phyloP scores from a whole-genome alignment of 2,797 vertebrate genomes.

The Sus cebifrons region DNA sequence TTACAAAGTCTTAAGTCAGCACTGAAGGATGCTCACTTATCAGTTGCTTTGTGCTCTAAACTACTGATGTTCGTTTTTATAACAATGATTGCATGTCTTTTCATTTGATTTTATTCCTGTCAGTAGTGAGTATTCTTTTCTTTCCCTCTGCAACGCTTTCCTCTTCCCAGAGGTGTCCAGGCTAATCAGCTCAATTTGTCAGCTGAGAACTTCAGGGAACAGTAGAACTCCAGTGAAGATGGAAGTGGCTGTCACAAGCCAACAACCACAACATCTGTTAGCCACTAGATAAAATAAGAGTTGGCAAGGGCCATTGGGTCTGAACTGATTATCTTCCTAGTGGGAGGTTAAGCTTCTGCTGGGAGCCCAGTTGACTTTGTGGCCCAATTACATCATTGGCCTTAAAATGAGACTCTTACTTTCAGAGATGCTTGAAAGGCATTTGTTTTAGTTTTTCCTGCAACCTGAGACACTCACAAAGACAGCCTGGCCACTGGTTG shows the following conservation, averaged over 20 bases:
- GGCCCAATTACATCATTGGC: conserved; percentile 37
- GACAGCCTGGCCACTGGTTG: not conserved
- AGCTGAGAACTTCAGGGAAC: not conserved
- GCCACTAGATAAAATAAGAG: conserved; percentile 52
- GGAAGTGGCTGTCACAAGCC: not conserved
- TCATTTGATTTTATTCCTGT: conserved; percentile 33
- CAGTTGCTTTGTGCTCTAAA: not conserved
- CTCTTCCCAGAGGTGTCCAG: not conserved
- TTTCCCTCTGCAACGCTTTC: not conserved
- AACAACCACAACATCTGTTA: conserved; percentile 14
- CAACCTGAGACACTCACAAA: not conserved
- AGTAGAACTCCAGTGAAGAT: not conserved
- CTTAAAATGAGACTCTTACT: conserved; percentile 59
- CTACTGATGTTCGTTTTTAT: not conserved
- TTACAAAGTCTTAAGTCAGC: conserved; percentile 48
- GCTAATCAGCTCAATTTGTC: not conserved
- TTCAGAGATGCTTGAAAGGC: conserved; percentile 29
- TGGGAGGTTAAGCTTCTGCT: conserved; percentile 46
- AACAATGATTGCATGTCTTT: not conserved
- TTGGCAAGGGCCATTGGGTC: conserved; percentile 22
- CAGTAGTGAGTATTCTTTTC: not conserved
- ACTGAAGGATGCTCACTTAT: not conserved
- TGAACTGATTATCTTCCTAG: conserved; percentile 67
- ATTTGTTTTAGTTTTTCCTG: conserved; percentile 21
- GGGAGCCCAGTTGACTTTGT: conserved; percentile 63